Conservation (phyloP, 1,140 invertebrate genomes). For the honey bee (Apis mellifera) region DNA sequence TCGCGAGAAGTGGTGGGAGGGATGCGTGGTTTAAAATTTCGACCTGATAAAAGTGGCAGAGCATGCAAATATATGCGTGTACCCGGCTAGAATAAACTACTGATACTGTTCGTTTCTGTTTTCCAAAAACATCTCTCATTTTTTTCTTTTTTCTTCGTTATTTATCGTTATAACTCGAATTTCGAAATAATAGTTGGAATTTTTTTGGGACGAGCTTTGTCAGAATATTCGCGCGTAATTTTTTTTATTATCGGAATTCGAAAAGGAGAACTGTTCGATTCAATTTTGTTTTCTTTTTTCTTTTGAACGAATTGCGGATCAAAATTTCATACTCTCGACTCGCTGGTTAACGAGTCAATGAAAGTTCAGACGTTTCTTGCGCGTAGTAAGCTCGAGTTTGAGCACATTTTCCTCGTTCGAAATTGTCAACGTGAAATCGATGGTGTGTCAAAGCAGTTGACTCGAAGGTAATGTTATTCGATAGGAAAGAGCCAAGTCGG, state of each 20-base stretch:
- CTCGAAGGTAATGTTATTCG: slow-evolving; percentile 24
- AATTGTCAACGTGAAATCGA: neutral
- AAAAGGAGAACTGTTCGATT: too few relatives aligned
- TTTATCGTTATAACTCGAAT: slow-evolving; percentile 27
- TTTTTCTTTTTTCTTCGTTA: neutral
- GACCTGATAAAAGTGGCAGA: slow-evolving; percentile 31
- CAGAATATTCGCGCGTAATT: neutral
- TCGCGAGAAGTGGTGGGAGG: too few relatives aligned
- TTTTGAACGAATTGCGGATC: neutral
- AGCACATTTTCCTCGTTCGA: neutral
- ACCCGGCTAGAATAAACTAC: slow-evolving; percentile 11
- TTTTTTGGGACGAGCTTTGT: neutral
- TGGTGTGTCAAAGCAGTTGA: slow-evolving; percentile 32
- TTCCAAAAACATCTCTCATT: neutral
- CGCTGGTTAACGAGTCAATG: neutral
- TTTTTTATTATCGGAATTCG: neutral
- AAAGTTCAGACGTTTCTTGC: neutral
- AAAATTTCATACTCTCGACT: neutral
- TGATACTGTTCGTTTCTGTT: slow-evolving; percentile 6
- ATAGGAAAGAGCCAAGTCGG: neutral
- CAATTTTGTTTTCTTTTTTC: too few relatives aligned
- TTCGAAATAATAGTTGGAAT: slow-evolving; percentile 3
- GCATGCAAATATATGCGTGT: neutral
- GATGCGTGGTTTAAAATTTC: neutral
- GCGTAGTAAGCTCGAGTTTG: neutral